Evolutionary conservation across 1,140 invertebrate species (phyloP).

Genomic region (Argopecten irradians): DNA sequence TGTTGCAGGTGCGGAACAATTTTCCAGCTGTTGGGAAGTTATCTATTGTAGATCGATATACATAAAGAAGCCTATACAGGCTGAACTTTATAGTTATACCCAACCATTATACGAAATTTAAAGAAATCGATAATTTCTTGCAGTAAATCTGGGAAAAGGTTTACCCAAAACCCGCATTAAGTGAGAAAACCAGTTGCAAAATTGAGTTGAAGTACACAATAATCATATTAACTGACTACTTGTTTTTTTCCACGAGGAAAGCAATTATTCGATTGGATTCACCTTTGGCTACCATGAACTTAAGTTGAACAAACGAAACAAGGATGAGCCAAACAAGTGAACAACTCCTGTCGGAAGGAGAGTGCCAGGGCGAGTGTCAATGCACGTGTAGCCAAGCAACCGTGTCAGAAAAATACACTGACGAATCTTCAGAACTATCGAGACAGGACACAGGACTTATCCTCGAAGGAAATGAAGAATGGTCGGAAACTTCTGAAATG

Average conservation of each 20-base stretch:
- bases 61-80: neutral
- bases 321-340: conserved; percentile 41
- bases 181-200: neutral
- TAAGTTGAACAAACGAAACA: neutral
- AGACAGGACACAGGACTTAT: conserved; percentile 37
- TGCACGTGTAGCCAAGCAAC: conserved; percentile 28
- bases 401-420: conserved; percentile 33
- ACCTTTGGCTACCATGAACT: neutral
- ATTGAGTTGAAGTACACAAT: neutral
- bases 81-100: neutral
- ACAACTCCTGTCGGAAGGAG: conserved; percentile 34
- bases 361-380: conserved; percentile 17
- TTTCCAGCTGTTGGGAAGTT: neutral
- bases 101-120: neutral
- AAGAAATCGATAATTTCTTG: neutral
- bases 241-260: neutral
- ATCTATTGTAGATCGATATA: neutral
- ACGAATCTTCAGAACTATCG: conserved; percentile 23
- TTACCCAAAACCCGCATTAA: neutral
- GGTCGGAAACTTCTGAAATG: conserved; percentile 37
- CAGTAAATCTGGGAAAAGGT: neutral
- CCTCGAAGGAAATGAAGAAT: neutral
- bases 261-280: neutral
- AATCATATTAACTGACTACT: neutral
- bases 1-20: neutral